These are phyloP conservation scores for Sphinx pinastri DNA, from an alignment of 2,888 invertebrate species.

Conservation along the genomic window DNA sequence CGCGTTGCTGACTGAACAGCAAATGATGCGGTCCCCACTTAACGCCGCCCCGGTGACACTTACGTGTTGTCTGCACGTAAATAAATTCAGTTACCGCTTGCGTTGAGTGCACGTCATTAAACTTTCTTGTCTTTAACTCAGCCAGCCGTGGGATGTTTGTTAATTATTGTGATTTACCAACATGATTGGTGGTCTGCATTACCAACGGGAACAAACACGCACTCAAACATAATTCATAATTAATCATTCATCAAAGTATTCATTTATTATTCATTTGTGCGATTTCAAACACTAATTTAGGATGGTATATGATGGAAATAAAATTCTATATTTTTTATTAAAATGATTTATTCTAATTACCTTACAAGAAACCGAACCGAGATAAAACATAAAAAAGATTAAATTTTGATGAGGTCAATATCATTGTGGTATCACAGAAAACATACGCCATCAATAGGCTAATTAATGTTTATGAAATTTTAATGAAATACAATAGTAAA, in stretches of 20 bases:
- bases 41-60: slow-evolving; percentile 73
- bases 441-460: too few relatives aligned
- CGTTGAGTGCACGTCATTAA: slow-evolving; percentile 77
- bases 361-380: too few relatives aligned
- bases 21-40: slow-evolving; percentile 83
- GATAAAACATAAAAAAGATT: too few relatives aligned
- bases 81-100: slow-evolving; percentile 76
- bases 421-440: too few relatives aligned
- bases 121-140: slow-evolving; percentile 74
- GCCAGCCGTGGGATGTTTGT: slow-evolving; percentile 63
- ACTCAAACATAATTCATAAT: not conserved
- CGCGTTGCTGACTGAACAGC: slow-evolving; percentile 79
- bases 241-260: too few relatives aligned
- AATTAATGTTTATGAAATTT: too few relatives aligned
- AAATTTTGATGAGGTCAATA: too few relatives aligned
- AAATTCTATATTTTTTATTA: too few relatives aligned
- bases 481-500: slow-evolving; percentile 26
- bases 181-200: slow-evolving; percentile 22
- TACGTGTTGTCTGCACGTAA: slow-evolving; percentile 74
- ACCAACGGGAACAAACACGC: not conserved
- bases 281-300: too few relatives aligned
- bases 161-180: slow-evolving; percentile 60
- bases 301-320: too few relatives aligned
- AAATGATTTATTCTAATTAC: too few relatives aligned
- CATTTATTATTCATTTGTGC: too few relatives aligned